Percentiles rank a stretch among this genome's conserved stretches.
Conservation (phyloP, 2,113 vertebrate species). For the Dascyllus trimaculatus region DNA sequence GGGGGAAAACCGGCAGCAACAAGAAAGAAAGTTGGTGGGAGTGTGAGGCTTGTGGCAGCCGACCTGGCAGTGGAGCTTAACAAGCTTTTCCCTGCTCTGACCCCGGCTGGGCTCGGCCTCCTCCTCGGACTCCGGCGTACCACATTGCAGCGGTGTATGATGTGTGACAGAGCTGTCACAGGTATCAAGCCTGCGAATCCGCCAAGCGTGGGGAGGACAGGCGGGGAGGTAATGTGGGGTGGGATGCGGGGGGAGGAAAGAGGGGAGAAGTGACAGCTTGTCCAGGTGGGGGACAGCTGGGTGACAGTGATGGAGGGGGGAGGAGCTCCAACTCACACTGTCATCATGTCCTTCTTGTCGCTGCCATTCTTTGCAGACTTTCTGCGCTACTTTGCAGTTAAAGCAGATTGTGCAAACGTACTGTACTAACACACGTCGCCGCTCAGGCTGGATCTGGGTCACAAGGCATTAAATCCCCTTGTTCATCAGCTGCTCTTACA, state of each 20-base stretch:
- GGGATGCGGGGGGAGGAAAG: background rate
- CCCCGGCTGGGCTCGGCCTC: conserved; percentile 24
- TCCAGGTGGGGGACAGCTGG: conserved; percentile 55
- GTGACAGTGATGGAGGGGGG: conserved; percentile 67
- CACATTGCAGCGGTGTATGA: conserved; percentile 53
- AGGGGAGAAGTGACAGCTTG: conserved; percentile 56
- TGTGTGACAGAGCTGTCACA: conserved; percentile 68
- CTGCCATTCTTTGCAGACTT: conserved; percentile 8
- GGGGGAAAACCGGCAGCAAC: background rate
- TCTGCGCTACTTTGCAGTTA: background rate
- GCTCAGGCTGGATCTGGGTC: conserved; percentile 74
- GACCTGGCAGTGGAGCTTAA: conserved; percentile 30
- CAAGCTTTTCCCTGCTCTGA: conserved; percentile 36
- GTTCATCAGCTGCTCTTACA: conserved; percentile 63
- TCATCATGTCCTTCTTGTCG: conserved; percentile 6
- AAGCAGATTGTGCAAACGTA: background rate
- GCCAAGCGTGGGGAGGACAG: conserved; percentile 40
- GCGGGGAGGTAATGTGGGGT: conserved; percentile 3
- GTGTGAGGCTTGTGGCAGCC: background rate
- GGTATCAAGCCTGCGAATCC: conserved; percentile 50
- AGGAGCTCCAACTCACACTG: conserved; percentile 19
- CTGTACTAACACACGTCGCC: conserved; percentile 44
- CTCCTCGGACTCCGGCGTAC: background rate
- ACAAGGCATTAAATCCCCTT: conserved; percentile 80
- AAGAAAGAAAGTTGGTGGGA: conserved; percentile 23